phyloP scores from a whole-genome alignment of 1,140 invertebrate species.

The Cotesia chilonis region DNA sequence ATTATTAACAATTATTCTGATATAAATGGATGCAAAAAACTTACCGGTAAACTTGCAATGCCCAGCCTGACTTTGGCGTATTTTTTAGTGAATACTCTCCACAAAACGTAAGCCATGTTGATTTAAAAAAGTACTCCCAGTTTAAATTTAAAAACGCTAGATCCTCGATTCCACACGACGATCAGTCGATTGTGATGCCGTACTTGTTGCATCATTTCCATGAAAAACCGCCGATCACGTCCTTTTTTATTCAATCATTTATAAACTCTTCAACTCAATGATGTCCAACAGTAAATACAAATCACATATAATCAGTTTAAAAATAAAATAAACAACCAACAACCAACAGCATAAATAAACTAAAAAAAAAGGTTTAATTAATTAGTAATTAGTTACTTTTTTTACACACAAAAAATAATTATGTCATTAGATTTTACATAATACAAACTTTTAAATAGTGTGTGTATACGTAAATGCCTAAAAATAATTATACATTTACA shows the following conservation, averaged over 20 bases:
- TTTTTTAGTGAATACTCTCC: conserved; percentile 66
- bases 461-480: conserved; percentile 1
- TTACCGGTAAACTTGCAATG: conserved; percentile 62
- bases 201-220: conserved; percentile 33
- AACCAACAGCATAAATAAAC: neutral
- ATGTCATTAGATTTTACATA: too few relatives aligned
- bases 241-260: conserved; percentile 9
- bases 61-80: conserved; percentile 65
- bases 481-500: conserved; percentile 11
- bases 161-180: conserved; percentile 3
- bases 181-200: conserved; percentile 19
- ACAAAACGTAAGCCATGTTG: conserved; percentile 66
- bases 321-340: neutral
- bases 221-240: conserved; percentile 7
- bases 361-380: neutral
- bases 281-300: neutral
- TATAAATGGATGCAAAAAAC: conserved; percentile 42
- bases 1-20: neutral
- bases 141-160: neutral
- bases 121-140: neutral
- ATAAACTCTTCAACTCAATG: neutral
- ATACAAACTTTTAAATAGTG: neutral
- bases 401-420: neutral
- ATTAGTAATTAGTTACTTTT: neutral
- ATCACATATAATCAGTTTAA: neutral